These are phyloP conservation scores for Notamacropus eugenii DNA, from an alignment of 2,797 vertebrate genomes.

Conservation along the genomic window DNA sequence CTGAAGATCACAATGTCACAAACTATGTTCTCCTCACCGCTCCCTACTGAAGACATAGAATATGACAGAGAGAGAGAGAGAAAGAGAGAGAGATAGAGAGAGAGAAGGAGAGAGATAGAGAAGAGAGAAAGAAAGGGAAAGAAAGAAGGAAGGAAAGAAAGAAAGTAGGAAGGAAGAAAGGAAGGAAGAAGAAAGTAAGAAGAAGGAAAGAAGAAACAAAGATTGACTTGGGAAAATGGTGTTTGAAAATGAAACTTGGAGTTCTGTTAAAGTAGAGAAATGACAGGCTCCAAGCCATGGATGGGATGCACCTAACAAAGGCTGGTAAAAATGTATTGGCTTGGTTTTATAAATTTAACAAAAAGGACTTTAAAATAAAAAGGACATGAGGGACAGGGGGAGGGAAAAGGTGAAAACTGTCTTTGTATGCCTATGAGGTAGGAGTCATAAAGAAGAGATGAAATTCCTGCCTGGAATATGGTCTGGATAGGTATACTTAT, in stretches of 20 bases:
- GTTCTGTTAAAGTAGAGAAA: neutral
- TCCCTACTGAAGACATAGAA: no score
- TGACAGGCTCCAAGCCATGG: neutral
- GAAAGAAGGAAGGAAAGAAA: neutral
- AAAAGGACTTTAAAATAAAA: neutral
- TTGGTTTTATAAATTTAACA: neutral
- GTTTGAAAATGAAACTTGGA: neutral
- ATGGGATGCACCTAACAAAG: neutral
- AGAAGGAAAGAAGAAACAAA: neutral
- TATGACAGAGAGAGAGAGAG: neutral
- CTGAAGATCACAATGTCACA: no score
- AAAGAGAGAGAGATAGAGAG: no score
- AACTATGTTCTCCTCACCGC: no score
- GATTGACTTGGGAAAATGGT: neutral
- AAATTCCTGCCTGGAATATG: neutral
- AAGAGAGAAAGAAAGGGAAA: no score
- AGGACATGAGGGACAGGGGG: neutral
- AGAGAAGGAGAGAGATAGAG: no score
- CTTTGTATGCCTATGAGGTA: neutral
- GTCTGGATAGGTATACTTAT: neutral
- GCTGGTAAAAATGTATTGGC: neutral
- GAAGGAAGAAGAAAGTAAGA: neutral
- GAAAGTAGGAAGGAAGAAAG: neutral
- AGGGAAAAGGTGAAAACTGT: neutral
- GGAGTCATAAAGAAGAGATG: neutral